Base-by-base conservation (phyloP, 2,113 vertebrate species). In the Tachuris rubrigastra region DNA sequence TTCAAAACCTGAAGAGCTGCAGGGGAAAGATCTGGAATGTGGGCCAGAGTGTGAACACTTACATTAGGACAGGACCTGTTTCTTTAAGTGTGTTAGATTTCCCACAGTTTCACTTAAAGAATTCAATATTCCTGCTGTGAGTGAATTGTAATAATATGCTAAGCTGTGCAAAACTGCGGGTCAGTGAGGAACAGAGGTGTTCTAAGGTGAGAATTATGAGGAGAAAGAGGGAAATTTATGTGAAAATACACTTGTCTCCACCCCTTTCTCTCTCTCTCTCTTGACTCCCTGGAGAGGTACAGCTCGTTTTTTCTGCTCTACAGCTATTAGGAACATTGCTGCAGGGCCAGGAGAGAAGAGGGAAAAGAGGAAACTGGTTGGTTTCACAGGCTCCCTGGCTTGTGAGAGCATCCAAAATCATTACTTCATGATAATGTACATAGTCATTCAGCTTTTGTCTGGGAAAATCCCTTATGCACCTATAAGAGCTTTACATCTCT, bases 101-200 rank as follows among this genome's bases (percentile, higher is more conserved):
- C 92, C 77, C 59, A 71, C 49, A 35, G 82, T 85, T 89, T 83
- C 79, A 56, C 58, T 92, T 90, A 82, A 5, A 85, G 62, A 78
- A 90, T 88, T 92, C 86, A 89, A 55, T 41, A 89, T 63, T 86
- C 90, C 60, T 92, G 82, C 93, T 78, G 66, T 33, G 92, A 96
- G 44, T 2, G 9, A 88, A 93, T 42, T 28, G 49, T 71, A 87
- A 59, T 77, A 94, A 83, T 66, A 92, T n/a, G 69, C 80, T 90
- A 94, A 93, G 69, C 73, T 84, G 80, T 58, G 84, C 81, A 76
- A 92, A 94, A 93, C 71, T 11, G 7, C 6, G 18, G 90, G 95
- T 88, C 93, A 93, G 66, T 23, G 62, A 89, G 80, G 76, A 96
- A 68, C 37, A 62, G 62, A 66, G 73, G 76, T 72, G 66, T 37